Base-by-base conservation (phyloP, 1,140 invertebrate species). In the Phortica variegata region DNA sequence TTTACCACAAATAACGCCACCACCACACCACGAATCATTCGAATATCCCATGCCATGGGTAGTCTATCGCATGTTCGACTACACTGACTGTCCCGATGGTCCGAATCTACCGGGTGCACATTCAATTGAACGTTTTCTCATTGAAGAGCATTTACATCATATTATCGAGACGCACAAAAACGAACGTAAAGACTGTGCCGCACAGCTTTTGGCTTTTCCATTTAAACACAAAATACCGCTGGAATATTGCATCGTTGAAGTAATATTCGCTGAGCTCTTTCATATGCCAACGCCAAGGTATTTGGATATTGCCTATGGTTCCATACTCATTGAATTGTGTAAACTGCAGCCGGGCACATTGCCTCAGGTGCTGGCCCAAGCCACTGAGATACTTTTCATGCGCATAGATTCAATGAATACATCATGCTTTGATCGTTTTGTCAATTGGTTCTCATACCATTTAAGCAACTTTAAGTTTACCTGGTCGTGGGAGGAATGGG, bases 401-500 rank as follows among this genome's bases (percentile, higher is more conserved):
- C 83, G 96, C 57, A 88, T 98, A 69, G 95, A 98, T 69, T 88
- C 89, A 8, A 98, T 99, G 96, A 97, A 98, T 72, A 87, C 92
- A 2, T 86, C 91, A 3, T 95, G 95, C 74, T 94, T 99, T 78
- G 95, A 99, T 76, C 88, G 95, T 59, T 97, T 99, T 78, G 90
- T 93, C 2, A 89, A 86, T 70, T 99, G 97, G 97, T 99, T 99
- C 80, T 86, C 93, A 1, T 99, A 98, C 73, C 97, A 99, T 80
- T 82, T 99, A 76, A 98, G 95, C 73, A 99, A 99, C 79, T 99
- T 99, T 71, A 95, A 98, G 77, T 98, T 97, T 69, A 86, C 93
- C 42, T 99, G 97, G 96, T 94, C 90, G 2, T 99, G 97, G 97
- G 91, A 95, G 60, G 93, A 95, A 63, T 96, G 93, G 92, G 88